Evolutionary conservation across 2,797 vertebrate species (phyloP).

Genomic region (Pangasius krempfi): DNA sequence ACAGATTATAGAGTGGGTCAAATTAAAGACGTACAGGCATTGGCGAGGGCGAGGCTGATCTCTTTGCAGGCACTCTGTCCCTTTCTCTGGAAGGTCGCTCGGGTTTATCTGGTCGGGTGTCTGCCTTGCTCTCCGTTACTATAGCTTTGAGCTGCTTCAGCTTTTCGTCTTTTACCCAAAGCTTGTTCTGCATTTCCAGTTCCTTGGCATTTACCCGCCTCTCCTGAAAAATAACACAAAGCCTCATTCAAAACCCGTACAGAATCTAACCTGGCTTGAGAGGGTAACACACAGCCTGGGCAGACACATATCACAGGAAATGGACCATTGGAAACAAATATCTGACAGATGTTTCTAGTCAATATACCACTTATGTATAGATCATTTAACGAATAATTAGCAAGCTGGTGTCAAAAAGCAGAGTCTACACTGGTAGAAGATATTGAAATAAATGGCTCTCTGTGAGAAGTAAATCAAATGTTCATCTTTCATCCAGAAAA

Average conservation of each 20-base stretch:
- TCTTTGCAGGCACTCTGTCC: slow-evolving; percentile 73
- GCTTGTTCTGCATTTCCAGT: slow-evolving; percentile 97
- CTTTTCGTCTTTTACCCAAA: slow-evolving; percentile 98
- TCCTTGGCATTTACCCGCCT: slow-evolving; percentile 93
- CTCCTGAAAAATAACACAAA: slow-evolving; percentile 71
- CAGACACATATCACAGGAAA: background rate
- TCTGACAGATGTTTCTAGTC: background rate
- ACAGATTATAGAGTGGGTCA: background rate
- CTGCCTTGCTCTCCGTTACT: slow-evolving; percentile 82
- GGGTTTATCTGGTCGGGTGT: slow-evolving; percentile 69
- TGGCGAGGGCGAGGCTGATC: slow-evolving; percentile 82
- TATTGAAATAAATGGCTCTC: background rate
- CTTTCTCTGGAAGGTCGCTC: slow-evolving; percentile 84
- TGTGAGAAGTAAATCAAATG: background rate
- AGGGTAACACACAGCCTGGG: background rate
- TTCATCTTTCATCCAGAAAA: background rate
- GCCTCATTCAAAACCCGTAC: background rate
- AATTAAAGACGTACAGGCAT: slow-evolving; percentile 77
- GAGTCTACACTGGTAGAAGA: background rate
- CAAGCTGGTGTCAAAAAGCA: no score
- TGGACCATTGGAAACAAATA: background rate
- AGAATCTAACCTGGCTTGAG: background rate
- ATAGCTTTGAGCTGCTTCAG: slow-evolving; percentile 97
- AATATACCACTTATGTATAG: background rate
- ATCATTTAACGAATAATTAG: background rate